These are phyloP conservation scores for Eutrigla gurnardus DNA, from an alignment of 2,797 vertebrate genomes.

Conservation along the genomic window DNA sequence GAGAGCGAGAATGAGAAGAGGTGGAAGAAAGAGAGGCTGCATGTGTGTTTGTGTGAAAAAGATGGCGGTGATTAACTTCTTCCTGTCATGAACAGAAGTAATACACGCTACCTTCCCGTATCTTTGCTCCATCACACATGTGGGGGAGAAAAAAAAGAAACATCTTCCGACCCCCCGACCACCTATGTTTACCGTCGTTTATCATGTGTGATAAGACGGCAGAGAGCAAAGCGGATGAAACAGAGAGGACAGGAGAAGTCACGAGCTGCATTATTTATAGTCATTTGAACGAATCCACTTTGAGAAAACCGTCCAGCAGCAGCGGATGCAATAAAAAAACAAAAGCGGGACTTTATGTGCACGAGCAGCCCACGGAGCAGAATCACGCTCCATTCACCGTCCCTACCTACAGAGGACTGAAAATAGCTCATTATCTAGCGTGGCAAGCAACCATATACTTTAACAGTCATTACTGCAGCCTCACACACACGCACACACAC, in stretches of 20 bases:
- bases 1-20: conserved; percentile 2
- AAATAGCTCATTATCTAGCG: conserved; percentile 74
- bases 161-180: conserved; percentile 1
- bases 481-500: conserved; percentile 31
- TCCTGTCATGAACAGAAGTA: conserved; percentile 40
- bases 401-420: conserved; percentile 58
- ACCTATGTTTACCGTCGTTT: conserved; percentile 31
- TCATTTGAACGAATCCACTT: conserved; percentile 40
- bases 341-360: conserved; percentile 40
- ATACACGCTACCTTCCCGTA: conserved; percentile 25
- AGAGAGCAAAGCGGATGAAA: conserved; percentile 32
- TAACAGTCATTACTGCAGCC: conserved; percentile 54
- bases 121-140: conserved; percentile 10
- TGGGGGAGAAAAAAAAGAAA: not conserved
- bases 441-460: conserved; percentile 52
- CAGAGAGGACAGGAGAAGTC: conserved; percentile 28
- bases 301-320: conserved; percentile 15
- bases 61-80: conserved; percentile 29
- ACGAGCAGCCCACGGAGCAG: conserved; percentile 10
- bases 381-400: conserved; percentile 36
- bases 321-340: conserved; percentile 29
- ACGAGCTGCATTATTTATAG: conserved; percentile 54
- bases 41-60: conserved; percentile 29
- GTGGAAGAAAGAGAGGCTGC: conserved; percentile 4
- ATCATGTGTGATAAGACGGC: conserved; percentile 27